Percentiles rank a stretch among this genome's conserved stretches.
Conservation (phyloP, 2,113 vertebrate species). For the Lophochroa leadbeateri region DNA sequence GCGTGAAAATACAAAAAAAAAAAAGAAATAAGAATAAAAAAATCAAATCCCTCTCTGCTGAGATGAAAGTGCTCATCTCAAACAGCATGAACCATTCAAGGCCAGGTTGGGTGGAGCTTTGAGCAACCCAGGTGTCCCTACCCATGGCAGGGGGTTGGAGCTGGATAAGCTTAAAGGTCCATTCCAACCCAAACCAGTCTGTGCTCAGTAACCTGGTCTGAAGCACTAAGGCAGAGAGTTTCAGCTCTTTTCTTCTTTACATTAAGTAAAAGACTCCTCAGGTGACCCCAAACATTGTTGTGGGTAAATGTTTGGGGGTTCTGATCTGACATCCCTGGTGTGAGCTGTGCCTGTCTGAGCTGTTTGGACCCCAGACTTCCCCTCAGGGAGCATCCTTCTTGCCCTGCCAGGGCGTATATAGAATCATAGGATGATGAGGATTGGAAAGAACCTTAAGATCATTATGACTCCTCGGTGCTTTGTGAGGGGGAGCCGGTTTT, state of each 20-base stretch:
- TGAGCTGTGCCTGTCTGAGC: not conserved
- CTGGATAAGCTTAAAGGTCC: not conserved
- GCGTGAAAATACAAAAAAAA: not conserved
- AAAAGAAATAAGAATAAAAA: not conserved
- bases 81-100: not conserved
- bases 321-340: not conserved
- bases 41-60: not conserved
- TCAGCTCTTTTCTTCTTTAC: not conserved
- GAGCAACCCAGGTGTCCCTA: not conserved
- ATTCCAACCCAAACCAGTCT: not conserved
- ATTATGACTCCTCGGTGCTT: not conserved
- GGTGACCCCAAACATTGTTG: not conserved
- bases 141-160: not conserved
- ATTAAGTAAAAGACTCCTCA: not conserved
- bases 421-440: not conserved
- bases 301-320: not conserved
- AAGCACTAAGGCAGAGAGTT: not conserved
- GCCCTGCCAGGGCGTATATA: not conserved
- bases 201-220: not conserved
- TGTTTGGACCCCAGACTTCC: not conserved
- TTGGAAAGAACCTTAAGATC: not conserved
- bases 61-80: not conserved
- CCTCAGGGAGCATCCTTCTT: not conserved
- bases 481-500: not conserved
- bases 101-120: not conserved